Percentiles rank a stretch among this genome's conserved stretches.
Conservation (phyloP, 2,888 invertebrate genomes). For the Acanthoscelides obtectus region DNA sequence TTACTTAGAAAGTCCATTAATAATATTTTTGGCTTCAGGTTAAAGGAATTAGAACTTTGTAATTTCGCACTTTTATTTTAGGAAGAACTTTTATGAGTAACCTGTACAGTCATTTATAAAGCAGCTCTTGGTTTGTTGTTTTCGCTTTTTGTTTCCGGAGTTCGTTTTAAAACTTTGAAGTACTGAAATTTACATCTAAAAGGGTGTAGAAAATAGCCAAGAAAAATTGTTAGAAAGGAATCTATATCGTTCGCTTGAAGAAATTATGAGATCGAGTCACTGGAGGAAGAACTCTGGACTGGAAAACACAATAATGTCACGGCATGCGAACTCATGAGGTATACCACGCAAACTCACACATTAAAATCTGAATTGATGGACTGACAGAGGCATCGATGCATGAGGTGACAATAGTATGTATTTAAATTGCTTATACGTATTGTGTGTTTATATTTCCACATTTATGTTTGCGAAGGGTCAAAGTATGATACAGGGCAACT, state of each 20-base stretch:
- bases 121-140: constrained; percentile 9
- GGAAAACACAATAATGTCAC: no score
- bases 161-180: constrained; percentile 20
- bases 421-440: no score
- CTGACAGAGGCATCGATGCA: no score
- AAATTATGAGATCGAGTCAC: neutral
- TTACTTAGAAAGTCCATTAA: constrained; percentile 39
- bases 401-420: no score
- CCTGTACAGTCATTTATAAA: constrained; percentile 34
- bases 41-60: constrained; percentile 38
- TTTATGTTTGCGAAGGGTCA: no score
- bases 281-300: no score
- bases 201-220: neutral
- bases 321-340: no score
- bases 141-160: constrained; percentile 16
- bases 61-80: constrained; percentile 32
- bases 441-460: no score
- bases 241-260: neutral
- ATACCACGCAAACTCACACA: no score
- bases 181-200: constrained; percentile 15
- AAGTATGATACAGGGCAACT: no score
- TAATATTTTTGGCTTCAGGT: constrained; percentile 37
- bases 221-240: neutral
- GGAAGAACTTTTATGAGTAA: constrained; percentile 26
- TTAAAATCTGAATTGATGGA: no score